Base-by-base conservation (phyloP, 1,140 invertebrate species). In the Drosophila eugracilis region DNA sequence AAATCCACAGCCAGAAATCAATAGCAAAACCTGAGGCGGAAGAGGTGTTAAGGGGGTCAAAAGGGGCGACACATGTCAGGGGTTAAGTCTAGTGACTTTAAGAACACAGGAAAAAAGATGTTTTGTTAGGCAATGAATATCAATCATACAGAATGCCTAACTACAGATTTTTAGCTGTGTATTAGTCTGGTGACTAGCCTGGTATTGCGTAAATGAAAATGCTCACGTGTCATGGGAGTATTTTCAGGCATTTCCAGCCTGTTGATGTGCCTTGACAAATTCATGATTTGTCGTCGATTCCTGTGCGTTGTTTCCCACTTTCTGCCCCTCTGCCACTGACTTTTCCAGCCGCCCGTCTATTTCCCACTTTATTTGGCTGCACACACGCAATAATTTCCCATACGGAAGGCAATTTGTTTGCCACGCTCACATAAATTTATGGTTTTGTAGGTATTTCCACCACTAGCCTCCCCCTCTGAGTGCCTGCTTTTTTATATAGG, bases 341-440 rank as follows among this genome's bases (percentile, higher is more conserved):
- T 53, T 47, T 26, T 44, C 34, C n/a, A 34, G n/a, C 15, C 32
- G 22, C 7, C 39, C 47, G 24, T 39, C 24, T 14, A 12, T 52
- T 65, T 26, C 3, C 26, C 60, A 48, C 41, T 75, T 72, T 59
- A 50, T 80, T 75, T 49, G 59, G 26, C 36, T 52, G 42, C 71
- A 53, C 44, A 63, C 34, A 59, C 52, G 67, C 77, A 80, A 86
- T 85, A 80, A 85, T 86, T 85, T 86, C 48, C 78, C 81, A 75
- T 77, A 88, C 53, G 78, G 74, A 78, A 75, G 58, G 58, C 78
- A 86, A 86, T 88, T 86, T 86, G 81, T 88, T 88, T 73, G 71
- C 67, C 83, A 78, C 81, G 63, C 55, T 71, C 78, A 88, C 73
- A 71, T 78, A 83, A 88, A 86, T 86, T 83, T 72, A 53, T 86